These are phyloP conservation scores for Gopherus evgoodei DNA, from an alignment of 2,113 vertebrate species.

Conservation along the genomic window DNA sequence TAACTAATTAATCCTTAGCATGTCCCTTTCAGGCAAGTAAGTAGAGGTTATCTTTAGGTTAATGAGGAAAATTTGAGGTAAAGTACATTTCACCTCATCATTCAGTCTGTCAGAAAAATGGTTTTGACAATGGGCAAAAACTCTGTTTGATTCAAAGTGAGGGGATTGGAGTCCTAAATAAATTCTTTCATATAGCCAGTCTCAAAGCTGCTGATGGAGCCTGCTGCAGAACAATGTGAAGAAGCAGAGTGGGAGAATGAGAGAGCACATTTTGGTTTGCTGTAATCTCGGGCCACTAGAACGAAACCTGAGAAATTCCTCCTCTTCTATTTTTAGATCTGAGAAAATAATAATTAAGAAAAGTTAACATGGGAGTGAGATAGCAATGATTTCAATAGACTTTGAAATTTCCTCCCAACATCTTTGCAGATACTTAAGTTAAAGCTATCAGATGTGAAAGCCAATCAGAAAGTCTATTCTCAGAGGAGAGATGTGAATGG, in stretches of 20 bases:
- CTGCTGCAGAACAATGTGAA: background rate
- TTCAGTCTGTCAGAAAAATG: background rate
- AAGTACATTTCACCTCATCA: background rate
- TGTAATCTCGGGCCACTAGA: conserved; percentile 43
- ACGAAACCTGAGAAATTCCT: conserved; percentile 25
- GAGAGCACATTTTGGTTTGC: background rate
- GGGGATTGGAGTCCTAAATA: background rate
- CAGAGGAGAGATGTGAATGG: conserved; percentile 41
- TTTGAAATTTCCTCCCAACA: conserved; percentile 23
- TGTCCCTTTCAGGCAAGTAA: background rate
- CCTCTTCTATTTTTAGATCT: conserved; percentile 48
- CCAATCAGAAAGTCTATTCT: conserved; percentile 56
- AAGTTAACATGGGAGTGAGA: background rate
- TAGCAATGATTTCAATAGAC: background rate
- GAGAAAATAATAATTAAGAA: background rate
- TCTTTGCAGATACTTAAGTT: conserved; percentile 56
- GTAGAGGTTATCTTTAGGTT: background rate
- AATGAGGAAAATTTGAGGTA: background rate
- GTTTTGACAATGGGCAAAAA: background rate
- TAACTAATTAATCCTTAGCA: background rate
- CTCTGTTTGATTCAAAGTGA: background rate
- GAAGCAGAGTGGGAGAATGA: conserved; percentile 25
- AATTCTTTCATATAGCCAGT: background rate
- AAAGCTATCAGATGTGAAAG: conserved; percentile 58
- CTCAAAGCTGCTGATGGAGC: background rate